Base-by-base conservation (phyloP, 2,888 invertebrate genomes). In the Coenonympha arcania region DNA sequence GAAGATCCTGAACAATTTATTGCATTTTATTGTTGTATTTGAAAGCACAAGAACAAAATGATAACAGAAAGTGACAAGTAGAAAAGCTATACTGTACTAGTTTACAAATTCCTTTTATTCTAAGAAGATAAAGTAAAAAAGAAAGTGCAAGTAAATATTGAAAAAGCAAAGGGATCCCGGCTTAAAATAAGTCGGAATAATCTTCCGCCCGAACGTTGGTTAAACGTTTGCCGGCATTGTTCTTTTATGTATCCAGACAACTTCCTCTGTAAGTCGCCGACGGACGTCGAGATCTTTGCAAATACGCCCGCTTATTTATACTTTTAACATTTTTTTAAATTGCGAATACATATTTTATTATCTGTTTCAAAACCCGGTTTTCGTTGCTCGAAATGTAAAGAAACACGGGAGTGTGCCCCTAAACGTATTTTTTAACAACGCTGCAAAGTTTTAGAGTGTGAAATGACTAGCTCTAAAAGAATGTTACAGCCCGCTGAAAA, bases 181-280 rank as follows among this genome's bases (percentile, higher is more conserved):
- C 15, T 43, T 43, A 41, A 30, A 13, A 34, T 18, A 45, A 42
- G 37, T 43, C 22, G 6, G 42, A 40, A 39, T 50, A 47, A 44
- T 48, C 40, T 55, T 56, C 53, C 47, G 53, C 55, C 55, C 57
- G 61, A 64, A 61, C 63, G 65, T 67, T 66, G 66, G 65, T 68
- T 66, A 70, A 76, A 70, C 71, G 69, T 72, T 76, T 73, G 66
- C 65, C 63, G 55, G 45, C 61, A 58, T 61, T 69, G 69, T 74
- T 71, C 75, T 74, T 74, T 73, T 68, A 66, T 69, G 68, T 68
- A 71, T 65, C 73, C 71, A 71, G 60, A 59, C 58, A 61, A 65
- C 58, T 66, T 63, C 65, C 68, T 66, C 62, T 58, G 68, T 62
- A 68, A 71, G 68, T 70, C 69, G 68, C 64, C 69, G 72, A 33